A percentile compares a stretch with the other conserved stretches of the same genome.
Evolutionary conservation across 2,888 invertebrate genomes (phyloP).

Genomic region (Thecophora atra): DNA sequence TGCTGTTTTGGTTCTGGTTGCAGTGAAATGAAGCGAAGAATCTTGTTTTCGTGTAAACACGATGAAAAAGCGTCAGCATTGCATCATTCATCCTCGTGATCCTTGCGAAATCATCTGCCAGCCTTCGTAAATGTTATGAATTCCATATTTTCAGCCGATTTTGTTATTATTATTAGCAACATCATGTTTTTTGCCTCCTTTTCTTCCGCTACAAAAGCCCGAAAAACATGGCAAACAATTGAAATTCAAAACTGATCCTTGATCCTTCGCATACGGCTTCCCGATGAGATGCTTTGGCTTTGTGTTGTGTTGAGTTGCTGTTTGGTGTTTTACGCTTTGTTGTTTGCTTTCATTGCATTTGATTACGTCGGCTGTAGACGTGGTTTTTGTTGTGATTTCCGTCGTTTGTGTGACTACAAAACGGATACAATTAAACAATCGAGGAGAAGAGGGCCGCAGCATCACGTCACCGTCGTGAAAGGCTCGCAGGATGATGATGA

Average conservation of each 20-base stretch:
- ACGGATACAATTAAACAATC: slow-evolving; percentile 39
- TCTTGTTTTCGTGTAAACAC: not conserved
- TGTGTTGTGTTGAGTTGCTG: slow-evolving; percentile 13
- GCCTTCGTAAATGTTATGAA: not conserved
- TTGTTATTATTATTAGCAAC: not conserved
- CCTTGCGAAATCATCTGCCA: slow-evolving; percentile 5
- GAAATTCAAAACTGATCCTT: slow-evolving; percentile 34
- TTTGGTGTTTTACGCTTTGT: slow-evolving; percentile 24
- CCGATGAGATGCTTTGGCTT: too few relatives aligned
- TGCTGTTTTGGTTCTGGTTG: not conserved
- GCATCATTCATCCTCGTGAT: not conserved
- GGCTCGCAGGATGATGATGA: not conserved
- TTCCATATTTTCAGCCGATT: not conserved
- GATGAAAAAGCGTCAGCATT: not conserved
- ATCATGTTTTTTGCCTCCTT: not conserved
- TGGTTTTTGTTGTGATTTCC: slow-evolving; percentile 42
- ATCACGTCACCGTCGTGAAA: not conserved
- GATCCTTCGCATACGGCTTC: slow-evolving; percentile 24
- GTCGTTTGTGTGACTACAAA: slow-evolving; percentile 46
- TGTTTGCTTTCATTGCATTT: not conserved
- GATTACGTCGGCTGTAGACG: slow-evolving; percentile 35
- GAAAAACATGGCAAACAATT: slow-evolving; percentile 29
- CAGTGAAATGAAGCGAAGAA: not conserved
- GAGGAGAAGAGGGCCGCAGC: slow-evolving; percentile 6
- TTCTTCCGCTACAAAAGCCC: slow-evolving; percentile 25